These are phyloP conservation scores for Sisyra terminalis DNA, from an alignment of 2,888 invertebrate species.

Conservation along the genomic window DNA sequence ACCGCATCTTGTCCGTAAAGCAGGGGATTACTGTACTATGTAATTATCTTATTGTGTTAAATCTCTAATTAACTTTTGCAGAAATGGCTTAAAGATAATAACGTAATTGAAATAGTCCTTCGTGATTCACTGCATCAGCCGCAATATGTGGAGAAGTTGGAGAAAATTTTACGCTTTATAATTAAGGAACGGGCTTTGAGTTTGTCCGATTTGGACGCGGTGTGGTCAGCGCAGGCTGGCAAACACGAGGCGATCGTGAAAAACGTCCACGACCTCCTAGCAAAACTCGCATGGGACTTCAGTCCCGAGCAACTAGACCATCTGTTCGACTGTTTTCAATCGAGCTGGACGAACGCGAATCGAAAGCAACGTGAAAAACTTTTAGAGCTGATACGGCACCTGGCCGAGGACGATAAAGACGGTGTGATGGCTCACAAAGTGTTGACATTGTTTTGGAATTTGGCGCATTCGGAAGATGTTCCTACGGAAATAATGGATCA, in stretches of 20 bases:
- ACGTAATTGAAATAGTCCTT: conserved; percentile 86
- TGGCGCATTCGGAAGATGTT: conserved; percentile 91
- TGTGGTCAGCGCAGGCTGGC: conserved; percentile 94
- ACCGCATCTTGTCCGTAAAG: no score
- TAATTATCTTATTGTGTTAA: no score
- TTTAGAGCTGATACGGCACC: conserved; percentile 79
- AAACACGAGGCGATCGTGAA: conserved; percentile 98
- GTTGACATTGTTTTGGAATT: conserved; percentile 86
- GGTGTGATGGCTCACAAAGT: conserved; percentile 98
- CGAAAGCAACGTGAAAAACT: conserved; percentile 92
- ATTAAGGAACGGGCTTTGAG: conserved; percentile 86
- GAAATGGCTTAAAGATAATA: conserved; percentile 93
- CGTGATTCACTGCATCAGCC: conserved; percentile 94
- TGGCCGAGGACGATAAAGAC: conserved; percentile 97
- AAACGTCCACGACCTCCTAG: conserved; percentile 89
- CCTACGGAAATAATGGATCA: conserved; percentile 96
- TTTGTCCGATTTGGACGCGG: conserved; percentile 79
- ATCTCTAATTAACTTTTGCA: conserved; percentile 25
- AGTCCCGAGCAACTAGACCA: conserved; percentile 94
- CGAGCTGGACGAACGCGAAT: conserved; percentile 83
- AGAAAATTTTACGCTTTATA: conserved; percentile 92
- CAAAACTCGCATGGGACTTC: conserved; percentile 97
- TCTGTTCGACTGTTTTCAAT: conserved; percentile 93
- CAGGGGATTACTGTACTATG: no score
- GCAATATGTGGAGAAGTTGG: conserved; percentile 92